These are phyloP conservation scores for Crypturellus undulatus DNA, from an alignment of 2,113 vertebrate genomes.

Conservation along the genomic window DNA sequence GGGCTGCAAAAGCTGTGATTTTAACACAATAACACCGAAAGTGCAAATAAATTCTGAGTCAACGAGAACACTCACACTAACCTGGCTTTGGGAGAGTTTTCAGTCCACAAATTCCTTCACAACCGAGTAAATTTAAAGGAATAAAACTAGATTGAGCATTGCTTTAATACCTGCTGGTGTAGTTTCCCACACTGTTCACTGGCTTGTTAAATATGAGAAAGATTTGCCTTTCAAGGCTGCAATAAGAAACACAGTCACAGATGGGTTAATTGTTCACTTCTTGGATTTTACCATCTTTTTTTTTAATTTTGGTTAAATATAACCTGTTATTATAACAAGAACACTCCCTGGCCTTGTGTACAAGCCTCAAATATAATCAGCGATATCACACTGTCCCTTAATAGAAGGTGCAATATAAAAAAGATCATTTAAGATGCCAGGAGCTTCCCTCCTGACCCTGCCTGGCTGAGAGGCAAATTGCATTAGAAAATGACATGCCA, in stretches of 20 bases:
- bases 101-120: slow-evolving; percentile 81
- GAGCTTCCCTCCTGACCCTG: slow-evolving; percentile 91
- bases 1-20: neutral
- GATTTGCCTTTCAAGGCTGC: slow-evolving; percentile 71
- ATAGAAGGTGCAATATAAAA: slow-evolving; percentile 77
- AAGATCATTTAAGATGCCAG: slow-evolving; percentile 84
- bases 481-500: slow-evolving; percentile 95
- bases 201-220: slow-evolving; percentile 83
- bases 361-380: slow-evolving; percentile 67
- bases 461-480: slow-evolving; percentile 93
- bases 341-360: slow-evolving; percentile 48
- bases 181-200: slow-evolving; percentile 79
- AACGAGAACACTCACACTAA: slow-evolving; percentile 73
- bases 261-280: slow-evolving; percentile 41
- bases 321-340: slow-evolving; percentile 42
- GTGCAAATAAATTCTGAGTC: slow-evolving; percentile 75
- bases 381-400: slow-evolving; percentile 64
- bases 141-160: slow-evolving; percentile 84
- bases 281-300: neutral
- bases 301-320: slow-evolving; percentile 32
- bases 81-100: slow-evolving; percentile 76
- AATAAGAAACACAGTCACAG: slow-evolving; percentile 44
- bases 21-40: neutral
- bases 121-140: slow-evolving; percentile 81
- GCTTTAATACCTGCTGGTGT: slow-evolving; percentile 79